Evolutionary conservation across 2,113 vertebrate genomes (phyloP), one percentile per base, ranked within the genome.

Genomic region (Ptychochromis oligacanthus): DNA sequence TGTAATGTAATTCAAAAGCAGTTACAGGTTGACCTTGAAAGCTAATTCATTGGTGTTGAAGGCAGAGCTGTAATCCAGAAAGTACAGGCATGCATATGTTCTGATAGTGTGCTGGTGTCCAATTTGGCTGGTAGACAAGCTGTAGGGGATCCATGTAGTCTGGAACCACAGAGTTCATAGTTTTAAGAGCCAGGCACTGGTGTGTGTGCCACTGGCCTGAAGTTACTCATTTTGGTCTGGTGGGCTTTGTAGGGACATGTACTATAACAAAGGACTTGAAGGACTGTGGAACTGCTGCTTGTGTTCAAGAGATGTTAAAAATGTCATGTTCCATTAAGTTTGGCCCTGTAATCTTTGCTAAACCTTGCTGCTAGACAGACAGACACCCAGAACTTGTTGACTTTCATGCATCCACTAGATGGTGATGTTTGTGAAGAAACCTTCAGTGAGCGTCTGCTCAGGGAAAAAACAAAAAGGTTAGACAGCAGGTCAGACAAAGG

Each of bases 321-420:
- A 72, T 31, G 11, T 72, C 26, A 72, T 4, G 3, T 72, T 52
- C 31, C 26, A 72, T 52, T 52, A 52, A 1, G 10, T 72, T 52
- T 72, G 15, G 26, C 28, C 46, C 26, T 72, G 65, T 20, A 31
- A 24, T 52, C 31, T 52, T 72, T 4, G 26, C 46, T 52, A 20
- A 52, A 49, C 46, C 46, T 49, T 17, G 46, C 65, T 72, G 65
- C 43, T 43, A 49, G 9, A 31, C 26, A 72, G 43, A 67, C 64
- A 72, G 65, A 52, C 43, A 72, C 31, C 28, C 18, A 72, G 4
- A 54, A 72, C 20, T 46, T 72, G 31, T 31, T 34, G 18, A 54
- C 46, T n/a, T 77, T 4, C 4, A 2, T 18, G 20, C 43, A 20
- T 24, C 88, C 89, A 92, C 88, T 86, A 91, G 88, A 82, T 90